Conservation (phyloP, 2,113 vertebrate genomes). For the Arothron firmamentum region DNA sequence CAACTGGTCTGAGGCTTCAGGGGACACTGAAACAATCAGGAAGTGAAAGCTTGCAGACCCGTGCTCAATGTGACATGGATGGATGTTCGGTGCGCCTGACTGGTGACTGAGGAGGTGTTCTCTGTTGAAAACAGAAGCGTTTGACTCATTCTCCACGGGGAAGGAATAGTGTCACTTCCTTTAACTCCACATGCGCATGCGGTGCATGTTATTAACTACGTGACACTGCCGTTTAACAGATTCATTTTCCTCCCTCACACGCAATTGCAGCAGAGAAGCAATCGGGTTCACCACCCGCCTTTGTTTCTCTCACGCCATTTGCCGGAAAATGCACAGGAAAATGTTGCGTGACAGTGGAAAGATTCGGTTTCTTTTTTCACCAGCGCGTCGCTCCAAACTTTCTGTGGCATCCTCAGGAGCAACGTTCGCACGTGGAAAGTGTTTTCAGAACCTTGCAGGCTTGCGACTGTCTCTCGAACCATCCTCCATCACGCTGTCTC, state of each 20-base stretch:
- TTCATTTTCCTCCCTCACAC: conserved; percentile 22
- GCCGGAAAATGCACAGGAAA: conserved; percentile 37
- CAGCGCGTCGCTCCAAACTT: conserved; percentile 28
- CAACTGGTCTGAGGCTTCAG: conserved; percentile 31
- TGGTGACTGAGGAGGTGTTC: conserved; percentile 12
- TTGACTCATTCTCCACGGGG: conserved; percentile 33
- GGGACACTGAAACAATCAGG: conserved; percentile 47
- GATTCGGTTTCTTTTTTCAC: conserved; percentile 38
- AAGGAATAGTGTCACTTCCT: conserved; percentile 55
- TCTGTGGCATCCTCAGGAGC: conserved; percentile 14
- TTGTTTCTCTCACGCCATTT: conserved; percentile 30
- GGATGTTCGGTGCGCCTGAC: conserved; percentile 47
- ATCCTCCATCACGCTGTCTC: conserved; percentile 5
- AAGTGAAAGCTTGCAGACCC: conserved; percentile 48
- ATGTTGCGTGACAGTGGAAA: conserved; percentile 21
- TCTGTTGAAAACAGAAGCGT: conserved; percentile 28
- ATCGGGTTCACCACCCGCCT: conserved; percentile 15
- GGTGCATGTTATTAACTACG: conserved; percentile 24
- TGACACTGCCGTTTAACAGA: conserved; percentile 18
- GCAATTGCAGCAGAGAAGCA: conserved; percentile 7
- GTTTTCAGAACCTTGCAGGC: conserved; percentile 30
- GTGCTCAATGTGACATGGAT: conserved; percentile 42
- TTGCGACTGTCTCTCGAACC: conserved; percentile 21
- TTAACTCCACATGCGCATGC: conserved; percentile 24
- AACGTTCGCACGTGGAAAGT: conserved; percentile 11